phyloP scores from a whole-genome alignment of 2,113 vertebrate genomes.

The Myodes glareolus region DNA sequence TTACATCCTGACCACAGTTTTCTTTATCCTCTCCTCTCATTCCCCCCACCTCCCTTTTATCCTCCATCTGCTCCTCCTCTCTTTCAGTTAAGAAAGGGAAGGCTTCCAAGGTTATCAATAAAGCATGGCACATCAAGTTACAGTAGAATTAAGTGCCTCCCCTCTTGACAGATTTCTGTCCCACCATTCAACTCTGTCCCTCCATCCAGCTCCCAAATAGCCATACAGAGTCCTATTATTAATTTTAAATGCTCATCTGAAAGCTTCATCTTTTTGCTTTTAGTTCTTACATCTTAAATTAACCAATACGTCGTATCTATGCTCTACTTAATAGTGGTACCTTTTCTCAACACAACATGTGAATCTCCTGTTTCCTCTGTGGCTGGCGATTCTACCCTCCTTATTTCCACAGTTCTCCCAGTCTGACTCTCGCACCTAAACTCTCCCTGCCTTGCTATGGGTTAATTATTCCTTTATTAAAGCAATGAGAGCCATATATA shows the following conservation, averaged over 20 bases:
- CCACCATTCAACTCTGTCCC: neutral
- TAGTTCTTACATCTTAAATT: neutral
- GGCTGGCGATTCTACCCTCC: neutral
- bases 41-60: neutral
- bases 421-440: neutral
- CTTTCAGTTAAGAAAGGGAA: neutral
- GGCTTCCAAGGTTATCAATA: neutral
- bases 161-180: neutral
- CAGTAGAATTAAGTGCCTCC: neutral
- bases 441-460: neutral
- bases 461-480: neutral
- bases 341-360: neutral
- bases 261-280: neutral
- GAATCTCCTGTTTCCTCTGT: neutral
- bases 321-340: neutral
- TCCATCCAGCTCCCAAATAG: neutral
- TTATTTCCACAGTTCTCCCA: neutral
- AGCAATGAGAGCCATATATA: neutral
- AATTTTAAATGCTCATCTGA: neutral
- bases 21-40: neutral
- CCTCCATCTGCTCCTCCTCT: neutral
- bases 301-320: neutral
- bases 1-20: neutral
- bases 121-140: neutral
- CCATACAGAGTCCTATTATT: neutral